Evolutionary conservation across 2,888 invertebrate genomes (phyloP).

Genomic region (Cerceris rybyensis): DNA sequence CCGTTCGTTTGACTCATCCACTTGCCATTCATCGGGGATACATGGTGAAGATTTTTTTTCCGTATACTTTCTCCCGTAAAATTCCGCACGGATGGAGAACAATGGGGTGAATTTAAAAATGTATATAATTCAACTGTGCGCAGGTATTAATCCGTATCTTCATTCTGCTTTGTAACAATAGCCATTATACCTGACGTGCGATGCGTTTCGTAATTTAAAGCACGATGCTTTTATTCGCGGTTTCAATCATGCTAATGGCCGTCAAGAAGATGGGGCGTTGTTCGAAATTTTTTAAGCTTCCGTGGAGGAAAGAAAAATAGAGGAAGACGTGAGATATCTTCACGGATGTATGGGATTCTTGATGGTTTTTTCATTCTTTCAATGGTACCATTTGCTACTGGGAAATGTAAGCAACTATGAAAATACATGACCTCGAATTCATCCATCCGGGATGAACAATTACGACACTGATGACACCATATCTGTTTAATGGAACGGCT

Average conservation of each 20-base stretch:
- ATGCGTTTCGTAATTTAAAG: slow-evolving; percentile 5
- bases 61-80: not conserved
- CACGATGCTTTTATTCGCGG: slow-evolving; percentile 26
- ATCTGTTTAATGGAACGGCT: slow-evolving; percentile 61
- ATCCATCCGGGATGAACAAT: slow-evolving; percentile 29
- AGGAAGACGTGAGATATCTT: not conserved
- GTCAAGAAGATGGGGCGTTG: slow-evolving; percentile 20
- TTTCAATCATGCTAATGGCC: slow-evolving; percentile 53
- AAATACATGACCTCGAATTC: slow-evolving; percentile 35
- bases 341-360: not conserved
- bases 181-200: no score
- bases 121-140: not conserved
- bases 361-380: not conserved
- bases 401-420: not conserved
- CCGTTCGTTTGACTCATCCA: slow-evolving; percentile 7
- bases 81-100: not conserved
- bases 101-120: not conserved
- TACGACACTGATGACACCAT: slow-evolving; percentile 45
- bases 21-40: slow-evolving; percentile 1
- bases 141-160: no score
- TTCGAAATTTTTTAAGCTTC: slow-evolving; percentile 12
- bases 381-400: not conserved
- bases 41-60: not conserved
- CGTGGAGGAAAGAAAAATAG: not conserved
- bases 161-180: no score